Evolutionary conservation across 1,140 invertebrate species (phyloP), one percentile per base, ranked within the genome.

Genomic region (Apis dorsata): DNA sequence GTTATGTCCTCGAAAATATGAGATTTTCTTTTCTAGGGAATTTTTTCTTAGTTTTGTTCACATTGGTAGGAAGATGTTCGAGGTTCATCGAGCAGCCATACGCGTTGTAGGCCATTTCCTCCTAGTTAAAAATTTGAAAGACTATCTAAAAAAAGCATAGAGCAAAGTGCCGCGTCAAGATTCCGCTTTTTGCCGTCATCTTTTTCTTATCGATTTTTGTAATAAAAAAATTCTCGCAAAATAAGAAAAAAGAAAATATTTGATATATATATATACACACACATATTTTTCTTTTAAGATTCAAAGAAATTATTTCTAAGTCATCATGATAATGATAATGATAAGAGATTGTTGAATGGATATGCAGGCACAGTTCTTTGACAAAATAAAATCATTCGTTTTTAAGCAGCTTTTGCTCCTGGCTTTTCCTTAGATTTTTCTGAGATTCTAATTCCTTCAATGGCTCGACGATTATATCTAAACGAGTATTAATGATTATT

Each of bases 331-430:
- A 91, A 88, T 85, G 85, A 92, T 90, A 91, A 44, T 44, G 5
- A 44, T 89, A 85, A 89, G 63, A 44, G 21, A 10, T 21, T 28
- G 60, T 9, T 72, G 24, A 65, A 59, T 63, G 24, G 49, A 70
- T 83, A 88, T 93, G 91, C 92, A 93, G 92, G 92, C 92, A 93
- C 92, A 92, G 90, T 92, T 93, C 89, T 89, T 91, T 92, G 89
- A 91, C 90, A 92, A 85, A 91, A 89, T 90, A 89, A 91, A 86
- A 60, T 15, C 55, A 57, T 28, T 69, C 5, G 13, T 63, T 15
- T n/a, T 21, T 53, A 44, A 21, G 44, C 44, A 28, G n/a, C 1
- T 60, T 28, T 49, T 28, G 2, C 53, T 12, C 17, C 53, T 24
- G 59, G 53, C 17, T n/a, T 49, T 49, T n/a, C 3, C 12, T 44